A percentile compares a stretch with the other conserved stretches of the same genome.
Conservation (phyloP, 1,140 invertebrate genomes). For the Campodea augens region DNA sequence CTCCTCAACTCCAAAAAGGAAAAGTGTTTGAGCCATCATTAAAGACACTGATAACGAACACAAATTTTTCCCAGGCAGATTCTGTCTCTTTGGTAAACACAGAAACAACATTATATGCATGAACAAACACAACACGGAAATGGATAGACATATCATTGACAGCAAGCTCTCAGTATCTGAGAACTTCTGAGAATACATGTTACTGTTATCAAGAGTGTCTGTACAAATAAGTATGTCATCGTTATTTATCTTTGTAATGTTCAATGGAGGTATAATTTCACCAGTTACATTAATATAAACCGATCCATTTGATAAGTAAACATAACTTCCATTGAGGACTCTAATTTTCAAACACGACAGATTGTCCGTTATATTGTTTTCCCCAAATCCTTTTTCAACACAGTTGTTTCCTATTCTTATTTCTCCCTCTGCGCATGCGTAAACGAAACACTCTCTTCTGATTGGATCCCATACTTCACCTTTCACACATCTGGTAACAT, state of each 20-base stretch:
- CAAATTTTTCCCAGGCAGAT: slow-evolving; percentile 30
- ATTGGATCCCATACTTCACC: neutral
- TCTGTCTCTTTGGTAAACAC: slow-evolving; percentile 26
- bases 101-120: slow-evolving; percentile 27
- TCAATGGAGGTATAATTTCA: neutral
- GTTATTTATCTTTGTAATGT: neutral
- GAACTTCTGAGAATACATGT: slow-evolving; percentile 7
- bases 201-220: neutral
- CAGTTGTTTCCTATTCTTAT: neutral
- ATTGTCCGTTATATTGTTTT: neutral
- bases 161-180: slow-evolving; percentile 16
- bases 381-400: neutral
- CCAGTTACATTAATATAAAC: neutral
- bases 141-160: slow-evolving; percentile 19
- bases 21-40: slow-evolving; percentile 27
- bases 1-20: slow-evolving; percentile 22
- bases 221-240: neutral
- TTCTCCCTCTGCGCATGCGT: neutral
- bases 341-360: neutral
- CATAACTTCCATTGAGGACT: neutral
- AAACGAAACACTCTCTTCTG: neutral
- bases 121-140: slow-evolving; percentile 23
- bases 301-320: neutral
- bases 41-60: slow-evolving; percentile 29
- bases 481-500: neutral